A percentile compares a stretch with the other conserved stretches of the same genome.
These are phyloP conservation scores for Euplagia quadripunctaria DNA, from an alignment of 2,888 invertebrate species.

Conservation along the genomic window DNA sequence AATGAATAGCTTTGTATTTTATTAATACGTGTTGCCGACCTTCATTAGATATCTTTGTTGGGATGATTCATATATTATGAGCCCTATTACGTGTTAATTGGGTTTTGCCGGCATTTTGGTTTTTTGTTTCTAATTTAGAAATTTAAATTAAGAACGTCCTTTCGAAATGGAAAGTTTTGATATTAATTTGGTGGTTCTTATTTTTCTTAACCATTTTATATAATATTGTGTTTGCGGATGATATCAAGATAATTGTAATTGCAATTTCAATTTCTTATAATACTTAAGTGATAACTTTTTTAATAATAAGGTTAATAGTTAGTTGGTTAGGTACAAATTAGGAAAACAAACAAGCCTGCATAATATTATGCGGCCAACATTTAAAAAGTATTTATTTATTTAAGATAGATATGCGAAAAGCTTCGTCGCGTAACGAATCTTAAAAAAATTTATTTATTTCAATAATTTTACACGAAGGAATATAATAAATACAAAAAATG, in stretches of 20 bases:
- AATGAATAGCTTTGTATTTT: slow-evolving; percentile 81
- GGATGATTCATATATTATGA: slow-evolving; percentile 75
- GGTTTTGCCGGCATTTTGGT: slow-evolving; percentile 56
- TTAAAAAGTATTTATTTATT: not conserved
- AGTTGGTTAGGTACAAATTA: too few relatives aligned
- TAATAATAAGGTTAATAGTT: too few relatives aligned
- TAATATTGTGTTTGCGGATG: not conserved
- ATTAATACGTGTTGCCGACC: slow-evolving; percentile 77
- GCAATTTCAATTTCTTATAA: too few relatives aligned
- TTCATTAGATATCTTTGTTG: slow-evolving; percentile 77
- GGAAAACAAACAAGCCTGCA: not conserved
- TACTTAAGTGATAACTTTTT: too few relatives aligned
- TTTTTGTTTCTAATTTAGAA: slow-evolving; percentile 36
- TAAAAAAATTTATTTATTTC: slow-evolving; percentile 9
- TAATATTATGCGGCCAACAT: not conserved
- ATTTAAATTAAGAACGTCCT: slow-evolving; percentile 43
- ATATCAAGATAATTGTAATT: not conserved
- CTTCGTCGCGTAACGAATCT: not conserved
- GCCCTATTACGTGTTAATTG: slow-evolving; percentile 76
- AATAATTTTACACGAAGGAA: slow-evolving; percentile 17
- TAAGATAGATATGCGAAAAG: not conserved
- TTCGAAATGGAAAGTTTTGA: slow-evolving; percentile 32
- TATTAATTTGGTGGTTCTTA: slow-evolving; percentile 27
- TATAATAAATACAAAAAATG: slow-evolving; percentile 20
- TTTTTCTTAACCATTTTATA: not conserved